These are phyloP conservation scores for Falco punctatus DNA, from an alignment of 2,113 vertebrate species.

Conservation along the genomic window DNA sequence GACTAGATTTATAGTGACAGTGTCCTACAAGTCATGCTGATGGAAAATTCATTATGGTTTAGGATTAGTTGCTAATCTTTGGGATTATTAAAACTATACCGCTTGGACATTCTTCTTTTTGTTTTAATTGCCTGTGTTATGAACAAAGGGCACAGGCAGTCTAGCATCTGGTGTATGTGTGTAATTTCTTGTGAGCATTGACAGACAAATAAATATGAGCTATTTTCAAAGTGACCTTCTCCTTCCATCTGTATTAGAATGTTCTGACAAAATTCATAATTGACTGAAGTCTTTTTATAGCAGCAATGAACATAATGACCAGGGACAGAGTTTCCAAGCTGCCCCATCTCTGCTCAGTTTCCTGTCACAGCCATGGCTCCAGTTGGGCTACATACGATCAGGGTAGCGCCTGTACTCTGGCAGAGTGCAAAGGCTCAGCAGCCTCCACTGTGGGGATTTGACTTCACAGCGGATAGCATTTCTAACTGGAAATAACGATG, in stretches of 20 bases:
- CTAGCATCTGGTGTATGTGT: conserved; percentile 25
- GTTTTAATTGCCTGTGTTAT: conserved; percentile 48
- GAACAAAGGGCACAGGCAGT: conserved; percentile 31
- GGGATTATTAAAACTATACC: conserved; percentile 48
- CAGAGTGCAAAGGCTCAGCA: neutral
- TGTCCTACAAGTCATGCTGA: conserved; percentile 11
- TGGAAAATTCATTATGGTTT: conserved; percentile 67
- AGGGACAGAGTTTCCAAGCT: conserved; percentile 55
- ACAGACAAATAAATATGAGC: conserved; percentile 46
- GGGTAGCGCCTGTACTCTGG: neutral
- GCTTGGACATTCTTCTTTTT: conserved; percentile 46
- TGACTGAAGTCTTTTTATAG: conserved; percentile 66
- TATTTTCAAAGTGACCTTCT: conserved; percentile 67
- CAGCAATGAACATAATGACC: conserved; percentile 16
- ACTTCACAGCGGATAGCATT: neutral
- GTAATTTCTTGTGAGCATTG: conserved; percentile 1
- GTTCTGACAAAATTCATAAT: conserved; percentile 65
- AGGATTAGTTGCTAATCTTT: conserved; percentile 58
- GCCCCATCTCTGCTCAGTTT: neutral
- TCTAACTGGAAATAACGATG: neutral
- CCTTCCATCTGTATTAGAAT: conserved; percentile 23
- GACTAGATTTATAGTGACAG: conserved; percentile 29
- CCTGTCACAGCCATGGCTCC: conserved; percentile 34
- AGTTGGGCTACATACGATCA: neutral
- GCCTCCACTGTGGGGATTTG: neutral